Evolutionary conservation across 2,888 invertebrate genomes (phyloP).

Genomic region (Lampropteryx suffumata): DNA sequence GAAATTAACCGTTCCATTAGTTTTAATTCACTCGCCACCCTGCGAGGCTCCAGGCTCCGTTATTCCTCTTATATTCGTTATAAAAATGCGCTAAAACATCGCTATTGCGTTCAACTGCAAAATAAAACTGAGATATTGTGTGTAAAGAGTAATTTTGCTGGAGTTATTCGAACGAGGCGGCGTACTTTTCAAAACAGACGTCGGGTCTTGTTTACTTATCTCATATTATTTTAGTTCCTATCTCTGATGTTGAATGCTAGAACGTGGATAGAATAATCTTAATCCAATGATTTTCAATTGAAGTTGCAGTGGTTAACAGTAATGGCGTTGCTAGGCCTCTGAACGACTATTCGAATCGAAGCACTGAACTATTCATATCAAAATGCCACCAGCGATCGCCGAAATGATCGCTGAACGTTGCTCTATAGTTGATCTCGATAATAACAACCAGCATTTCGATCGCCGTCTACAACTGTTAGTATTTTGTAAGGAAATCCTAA

Average conservation of each 20-base stretch:
- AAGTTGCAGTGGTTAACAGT: no score
- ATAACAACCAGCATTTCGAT: no score
- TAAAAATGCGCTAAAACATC: conserved; percentile 69
- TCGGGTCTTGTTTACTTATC: conserved; percentile 27
- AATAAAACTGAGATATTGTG: conserved; percentile 57
- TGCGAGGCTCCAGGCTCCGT: conserved; percentile 66
- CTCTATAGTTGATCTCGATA: no score
- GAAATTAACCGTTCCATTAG: conserved; percentile 82
- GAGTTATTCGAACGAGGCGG: conserved; percentile 35
- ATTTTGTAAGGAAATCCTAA: conserved; percentile 6
- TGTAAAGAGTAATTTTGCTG: conserved; percentile 46
- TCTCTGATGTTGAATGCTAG: conserved; percentile 15
- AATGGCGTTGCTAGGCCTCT: no score
- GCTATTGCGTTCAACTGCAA: conserved; percentile 51
- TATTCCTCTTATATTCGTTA: conserved; percentile 69
- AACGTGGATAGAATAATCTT: no score
- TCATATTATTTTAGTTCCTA: conserved; percentile 16
- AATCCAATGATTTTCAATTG: no score
- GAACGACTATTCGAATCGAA: no score
- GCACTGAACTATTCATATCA: no score
- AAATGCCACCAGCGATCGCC: no score
- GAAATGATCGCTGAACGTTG: no score
- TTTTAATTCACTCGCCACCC: conserved; percentile 78
- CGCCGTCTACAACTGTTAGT: neutral
- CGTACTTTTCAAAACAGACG: conserved; percentile 30